Base-by-base conservation (phyloP, 1,140 invertebrate species). In the Micrasema longulum region DNA sequence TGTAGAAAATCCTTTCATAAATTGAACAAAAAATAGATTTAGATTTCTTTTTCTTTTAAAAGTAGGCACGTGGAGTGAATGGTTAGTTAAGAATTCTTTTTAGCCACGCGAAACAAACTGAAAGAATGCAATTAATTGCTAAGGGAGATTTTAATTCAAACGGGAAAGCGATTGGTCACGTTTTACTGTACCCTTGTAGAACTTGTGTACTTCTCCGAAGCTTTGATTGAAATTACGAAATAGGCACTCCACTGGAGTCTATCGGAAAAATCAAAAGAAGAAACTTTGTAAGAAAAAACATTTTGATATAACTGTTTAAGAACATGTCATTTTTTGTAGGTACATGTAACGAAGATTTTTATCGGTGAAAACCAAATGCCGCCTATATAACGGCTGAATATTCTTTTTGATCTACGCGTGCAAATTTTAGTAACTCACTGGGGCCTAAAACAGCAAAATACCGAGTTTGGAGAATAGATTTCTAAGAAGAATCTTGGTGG, bases 71-170 rank as follows among this genome's bases (percentile, higher is more conserved):
- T 53, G 31, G 20, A 60, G 16, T 60, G 31, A 60, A 38, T 36
- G 55, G 12, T 60, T 60, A 36, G 55, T 60, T 60, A 60, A 22
- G 55, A 60, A 60, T 60, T 38, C 55, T 60, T 60, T 18, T 12
- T 10, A 53, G 38, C 31, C 16, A 22, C 55, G 38, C 55, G 31
- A 60, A 60, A 60, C 55, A 60, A 60, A 60, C 14, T 36, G 55
- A 4, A 60, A 60, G 55, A 60, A 60, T 60, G 55, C 55, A 38
- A 60, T 60, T 60, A 60, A 60, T 60, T 60, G 55, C 31, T 36
- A 31, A 60, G 55, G 35, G 55, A 38, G 14, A 38, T 60, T 60
- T 60, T 60, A 60, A 60, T 60, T 60, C 55, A 10, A 38, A 20
- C 36, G 10, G 36, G 55, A 38, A 20, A 60, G 35, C 55, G 55